A percentile compares a stretch with the other conserved stretches of the same genome.
Conservation (phyloP, 2,888 invertebrate genomes). For the Nebria salina region DNA sequence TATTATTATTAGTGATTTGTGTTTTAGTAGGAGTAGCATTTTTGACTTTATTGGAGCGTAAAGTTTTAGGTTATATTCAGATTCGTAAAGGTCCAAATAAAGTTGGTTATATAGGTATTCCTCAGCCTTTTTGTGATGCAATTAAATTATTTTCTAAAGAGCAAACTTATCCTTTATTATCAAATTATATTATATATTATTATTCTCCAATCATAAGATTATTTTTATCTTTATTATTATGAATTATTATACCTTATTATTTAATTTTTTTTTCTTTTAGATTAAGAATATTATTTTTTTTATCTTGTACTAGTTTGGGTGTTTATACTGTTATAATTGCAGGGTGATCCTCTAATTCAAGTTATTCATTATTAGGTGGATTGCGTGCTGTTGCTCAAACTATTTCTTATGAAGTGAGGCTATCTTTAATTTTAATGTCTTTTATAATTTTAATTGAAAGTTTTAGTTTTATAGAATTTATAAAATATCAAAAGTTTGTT, state of each 20-base stretch:
- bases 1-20: slow-evolving; percentile 68
- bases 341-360: slow-evolving; percentile 77
- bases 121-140: slow-evolving; percentile 78
- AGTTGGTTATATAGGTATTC: slow-evolving; percentile 69
- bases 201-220: slow-evolving; percentile 69
- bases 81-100: slow-evolving; percentile 80
- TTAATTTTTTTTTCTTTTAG: slow-evolving; percentile 67
- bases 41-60: slow-evolving; percentile 69
- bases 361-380: slow-evolving; percentile 75
- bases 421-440: slow-evolving; percentile 72
- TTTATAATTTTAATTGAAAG: slow-evolving; percentile 68
- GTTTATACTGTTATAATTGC: slow-evolving; percentile 73
- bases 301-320: slow-evolving; percentile 71
- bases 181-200: slow-evolving; percentile 72
- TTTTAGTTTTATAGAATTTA: slow-evolving; percentile 67
- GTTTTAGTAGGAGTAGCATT: slow-evolving; percentile 69
- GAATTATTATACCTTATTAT: slow-evolving; percentile 69
- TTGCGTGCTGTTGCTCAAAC: slow-evolving; percentile 76
- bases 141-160: slow-evolving; percentile 78
- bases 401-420: slow-evolving; percentile 82
- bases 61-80: slow-evolving; percentile 77
- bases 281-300: slow-evolving; percentile 72
- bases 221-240: slow-evolving; percentile 69
- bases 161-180: slow-evolving; percentile 53
- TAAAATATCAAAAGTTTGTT: slow-evolving; percentile 63